Conservation (phyloP, 2,888 invertebrate species). For the Cheilosia pagana region DNA sequence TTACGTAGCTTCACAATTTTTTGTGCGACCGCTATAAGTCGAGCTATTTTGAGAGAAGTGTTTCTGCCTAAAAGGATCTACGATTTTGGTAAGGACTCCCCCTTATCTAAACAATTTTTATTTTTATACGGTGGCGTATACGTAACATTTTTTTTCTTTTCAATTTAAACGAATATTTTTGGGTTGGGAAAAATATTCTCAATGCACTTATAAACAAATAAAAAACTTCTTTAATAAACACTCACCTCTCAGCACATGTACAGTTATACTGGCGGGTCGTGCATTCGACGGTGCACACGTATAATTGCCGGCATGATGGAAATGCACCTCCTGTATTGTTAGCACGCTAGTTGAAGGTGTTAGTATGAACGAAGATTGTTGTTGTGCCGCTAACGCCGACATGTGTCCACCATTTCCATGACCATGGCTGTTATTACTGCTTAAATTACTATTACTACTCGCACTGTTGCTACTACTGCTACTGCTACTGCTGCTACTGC, state of each 20-base stretch:
- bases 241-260: slow-evolving; percentile 88
- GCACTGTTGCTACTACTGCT: slow-evolving; percentile 65
- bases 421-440: slow-evolving; percentile 71
- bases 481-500: slow-evolving; percentile 83
- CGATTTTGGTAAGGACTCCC: no score
- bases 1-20: no score
- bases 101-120: no score
- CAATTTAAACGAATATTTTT: no score
- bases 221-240: background rate
- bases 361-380: slow-evolving; percentile 79
- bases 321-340: slow-evolving; percentile 87
- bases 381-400: slow-evolving; percentile 74
- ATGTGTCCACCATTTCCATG: slow-evolving; percentile 64
- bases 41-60: no score
- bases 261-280: slow-evolving; percentile 89
- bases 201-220: no score
- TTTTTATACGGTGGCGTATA: no score
- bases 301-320: slow-evolving; percentile 90
- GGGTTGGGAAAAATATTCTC: no score
- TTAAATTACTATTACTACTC: slow-evolving; percentile 72
- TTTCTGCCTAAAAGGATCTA: no score
- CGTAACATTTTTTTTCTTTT: no score
- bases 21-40: no score
- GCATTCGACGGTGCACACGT: slow-evolving; percentile 92
- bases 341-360: slow-evolving; percentile 85